Evolutionary conservation across 2,113 vertebrate species (phyloP).

Genomic region (Sterrhoptilus dennistouni): DNA sequence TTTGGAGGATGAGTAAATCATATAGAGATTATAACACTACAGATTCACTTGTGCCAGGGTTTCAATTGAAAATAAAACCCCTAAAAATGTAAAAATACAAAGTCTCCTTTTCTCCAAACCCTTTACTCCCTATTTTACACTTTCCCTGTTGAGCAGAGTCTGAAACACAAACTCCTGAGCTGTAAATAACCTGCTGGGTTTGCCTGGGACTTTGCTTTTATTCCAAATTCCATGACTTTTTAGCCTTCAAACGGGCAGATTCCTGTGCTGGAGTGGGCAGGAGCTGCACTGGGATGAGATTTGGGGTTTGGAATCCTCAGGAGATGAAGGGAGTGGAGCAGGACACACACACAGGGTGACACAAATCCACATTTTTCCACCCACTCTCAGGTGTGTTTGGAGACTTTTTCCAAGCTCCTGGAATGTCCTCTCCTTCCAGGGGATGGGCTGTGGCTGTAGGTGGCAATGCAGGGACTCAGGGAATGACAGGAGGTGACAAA

Average conservation of each 20-base stretch:
- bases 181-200: rapidly evolving
- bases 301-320: not conserved
- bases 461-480: not conserved
- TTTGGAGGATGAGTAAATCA: not conserved
- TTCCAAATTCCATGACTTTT: not conserved
- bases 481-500: not conserved
- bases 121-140: not conserved
- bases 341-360: rapidly evolving
- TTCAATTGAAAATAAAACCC: not conserved
- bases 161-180: not conserved
- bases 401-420: not conserved
- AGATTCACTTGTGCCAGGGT: not conserved
- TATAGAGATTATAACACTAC: not conserved
- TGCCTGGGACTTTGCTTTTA: not conserved
- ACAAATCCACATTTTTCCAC: not conserved
- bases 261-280: not conserved
- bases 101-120: not conserved
- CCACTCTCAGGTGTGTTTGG: not conserved
- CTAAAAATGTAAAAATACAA: not conserved
- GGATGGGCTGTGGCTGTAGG: not conserved
- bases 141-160: not conserved
- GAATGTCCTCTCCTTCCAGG: not conserved
- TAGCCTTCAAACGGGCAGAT: not conserved
- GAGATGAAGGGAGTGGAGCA: not conserved
- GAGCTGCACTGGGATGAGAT: not conserved